Percentiles rank a stretch among this genome's conserved stretches.
phyloP scores from a whole-genome alignment of 2,797 vertebrate species.

The Labeo calbasu region DNA sequence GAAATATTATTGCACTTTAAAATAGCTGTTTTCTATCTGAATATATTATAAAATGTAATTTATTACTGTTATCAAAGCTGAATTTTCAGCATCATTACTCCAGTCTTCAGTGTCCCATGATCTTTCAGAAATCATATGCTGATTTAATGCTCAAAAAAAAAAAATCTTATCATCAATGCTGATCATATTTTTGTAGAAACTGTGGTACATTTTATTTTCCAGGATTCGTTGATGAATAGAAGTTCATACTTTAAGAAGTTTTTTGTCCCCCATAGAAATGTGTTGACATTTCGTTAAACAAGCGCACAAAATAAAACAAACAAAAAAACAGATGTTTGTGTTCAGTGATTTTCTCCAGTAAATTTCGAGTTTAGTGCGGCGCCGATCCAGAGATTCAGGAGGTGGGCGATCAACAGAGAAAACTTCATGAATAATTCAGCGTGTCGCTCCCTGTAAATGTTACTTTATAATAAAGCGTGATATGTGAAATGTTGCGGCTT shows the following conservation, averaged over 20 bases:
- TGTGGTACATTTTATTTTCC: no score
- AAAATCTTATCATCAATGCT: background rate
- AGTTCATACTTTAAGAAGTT: no score
- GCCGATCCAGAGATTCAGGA: background rate
- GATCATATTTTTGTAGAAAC: background rate
- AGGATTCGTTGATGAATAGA: no score
- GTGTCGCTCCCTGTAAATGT: background rate
- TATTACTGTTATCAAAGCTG: no score
- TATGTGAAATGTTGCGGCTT: conserved; percentile 11
- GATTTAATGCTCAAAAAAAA: no score
- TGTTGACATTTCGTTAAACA: background rate
- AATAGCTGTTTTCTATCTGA: no score
- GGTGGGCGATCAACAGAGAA: no score
- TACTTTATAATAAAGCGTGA: conserved; percentile 3
- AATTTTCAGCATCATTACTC: no score
- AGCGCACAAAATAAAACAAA: no score
- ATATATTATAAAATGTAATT: no score
- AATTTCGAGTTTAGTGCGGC: background rate
- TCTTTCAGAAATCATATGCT: background rate
- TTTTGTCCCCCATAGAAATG: background rate
- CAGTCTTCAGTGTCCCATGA: background rate
- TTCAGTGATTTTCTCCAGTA: background rate
- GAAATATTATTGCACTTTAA: no score
- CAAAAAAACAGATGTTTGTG: background rate
- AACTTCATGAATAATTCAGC: conserved; percentile 21